A percentile compares a stretch with the other conserved stretches of the same genome.
phyloP scores from a whole-genome alignment of 2,797 vertebrate species.

The Cyclopterus lumpus region DNA sequence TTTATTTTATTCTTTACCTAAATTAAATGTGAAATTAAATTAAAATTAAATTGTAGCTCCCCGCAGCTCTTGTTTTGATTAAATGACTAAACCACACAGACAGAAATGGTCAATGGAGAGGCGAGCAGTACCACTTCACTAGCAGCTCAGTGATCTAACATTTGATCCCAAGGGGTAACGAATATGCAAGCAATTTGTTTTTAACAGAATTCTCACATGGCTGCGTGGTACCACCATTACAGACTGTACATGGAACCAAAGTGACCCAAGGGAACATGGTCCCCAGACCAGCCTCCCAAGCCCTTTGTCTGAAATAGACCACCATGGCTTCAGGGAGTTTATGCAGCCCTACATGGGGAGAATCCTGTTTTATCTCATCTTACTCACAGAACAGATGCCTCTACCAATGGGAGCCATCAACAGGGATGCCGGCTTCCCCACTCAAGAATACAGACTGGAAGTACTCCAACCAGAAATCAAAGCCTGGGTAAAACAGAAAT shows the following conservation, averaged over 20 bases:
- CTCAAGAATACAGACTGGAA: fast-evolving
- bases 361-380: not conserved
- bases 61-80: not conserved
- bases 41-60: no score
- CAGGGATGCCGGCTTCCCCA: not conserved
- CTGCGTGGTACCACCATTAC: not conserved
- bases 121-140: no score
- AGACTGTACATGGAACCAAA: constrained; percentile 1
- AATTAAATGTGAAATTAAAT: no score
- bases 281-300: not conserved
- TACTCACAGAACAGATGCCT: not conserved
- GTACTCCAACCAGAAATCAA: not conserved
- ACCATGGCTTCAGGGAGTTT: not conserved
- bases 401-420: not conserved
- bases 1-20: not conserved
- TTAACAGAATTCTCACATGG: not conserved
- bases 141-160: no score
- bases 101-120: not conserved
- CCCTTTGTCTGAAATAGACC: not conserved
- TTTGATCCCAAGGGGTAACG: no score
- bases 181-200: not conserved
- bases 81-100: not conserved
- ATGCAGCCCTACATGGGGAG: not conserved
- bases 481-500: not conserved
- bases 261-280: constrained; percentile 1